Evolutionary conservation across 2,113 vertebrate species (phyloP), one percentile per base, ranked within the genome.

Genomic region (Clarias gariepinus): DNA sequence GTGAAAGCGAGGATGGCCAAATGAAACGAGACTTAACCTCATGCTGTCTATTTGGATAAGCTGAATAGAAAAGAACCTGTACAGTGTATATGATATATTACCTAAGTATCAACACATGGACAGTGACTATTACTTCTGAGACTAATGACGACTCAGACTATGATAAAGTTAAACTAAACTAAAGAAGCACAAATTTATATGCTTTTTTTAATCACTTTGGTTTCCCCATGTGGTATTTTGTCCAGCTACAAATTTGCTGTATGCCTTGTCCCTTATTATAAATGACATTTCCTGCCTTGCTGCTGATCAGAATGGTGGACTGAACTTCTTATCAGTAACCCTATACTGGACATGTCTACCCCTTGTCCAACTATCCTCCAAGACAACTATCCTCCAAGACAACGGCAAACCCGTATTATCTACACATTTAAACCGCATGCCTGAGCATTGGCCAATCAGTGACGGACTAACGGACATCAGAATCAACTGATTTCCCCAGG

Each of bases 101-200:
- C 85, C 19, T 90, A 92, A 92, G 89, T 92, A 84, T 92, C 90
- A 90, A 94, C 91, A 89, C 85, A 91, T 87, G 73, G 91, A 93
- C 92, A 90, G 87, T 89, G 87, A 85, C 61, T 71, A 90, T 90
- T 90, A 94, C 91, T 92, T 91, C 92, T 89, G 83, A 58, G 86
- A 89, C 77, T 89, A 85, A 55, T 78, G 47, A 8, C 18, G 74
- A 61, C 57, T 89, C 76, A 33, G 85, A 89, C 80, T 88, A 87
- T 36, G 57, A 87, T 85, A 89, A 94, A 91, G 89, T 92, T 87
- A 91, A 94, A 92, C 92, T 94, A 93, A 95, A 94, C 92, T 94
- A 93, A 95, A 94, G 91, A 96, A 96, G 95, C 95, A 96, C 95
- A 96, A 96, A 81, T 96, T 95, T 95, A 92, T 95, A 95, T 93